Conservation (phyloP, 2,888 invertebrate species). For the Ophion costatus region DNA sequence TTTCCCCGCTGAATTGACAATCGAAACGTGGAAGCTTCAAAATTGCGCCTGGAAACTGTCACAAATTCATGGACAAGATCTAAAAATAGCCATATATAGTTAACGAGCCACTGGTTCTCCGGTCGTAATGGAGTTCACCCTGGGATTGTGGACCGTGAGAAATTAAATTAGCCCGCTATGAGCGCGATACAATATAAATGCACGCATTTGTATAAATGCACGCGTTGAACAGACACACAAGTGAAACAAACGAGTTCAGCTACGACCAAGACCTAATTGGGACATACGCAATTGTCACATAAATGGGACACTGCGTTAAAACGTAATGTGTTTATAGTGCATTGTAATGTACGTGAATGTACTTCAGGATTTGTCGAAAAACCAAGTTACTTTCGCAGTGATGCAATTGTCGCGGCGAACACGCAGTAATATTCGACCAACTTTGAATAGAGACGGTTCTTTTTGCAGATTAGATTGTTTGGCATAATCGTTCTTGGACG, state of each 20-base stretch:
- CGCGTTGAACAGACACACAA: neutral
- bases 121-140: constrained; percentile 41
- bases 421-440: neutral
- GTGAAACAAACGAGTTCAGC: neutral
- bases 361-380: neutral
- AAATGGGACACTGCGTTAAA: constrained; percentile 48
- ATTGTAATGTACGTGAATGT: neutral
- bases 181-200: constrained; percentile 10
- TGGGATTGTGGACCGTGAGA: constrained; percentile 58
- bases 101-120: constrained; percentile 27
- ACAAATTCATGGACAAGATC: constrained; percentile 6
- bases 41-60: neutral
- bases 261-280: constrained; percentile 43
- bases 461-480: constrained; percentile 31
- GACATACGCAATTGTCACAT: constrained; percentile 47
- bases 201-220: constrained; percentile 13
- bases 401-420: neutral
- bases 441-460: neutral
- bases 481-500: neutral
- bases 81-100: constrained; percentile 43
- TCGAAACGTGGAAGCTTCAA: neutral
- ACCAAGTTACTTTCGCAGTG: neutral
- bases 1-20: neutral
- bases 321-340: neutral
- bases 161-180: constrained; percentile 57